A percentile compares a stretch with the other conserved stretches of the same genome.
Conservation (phyloP, 1,140 invertebrate genomes). For the Sitophilus oryzae region DNA sequence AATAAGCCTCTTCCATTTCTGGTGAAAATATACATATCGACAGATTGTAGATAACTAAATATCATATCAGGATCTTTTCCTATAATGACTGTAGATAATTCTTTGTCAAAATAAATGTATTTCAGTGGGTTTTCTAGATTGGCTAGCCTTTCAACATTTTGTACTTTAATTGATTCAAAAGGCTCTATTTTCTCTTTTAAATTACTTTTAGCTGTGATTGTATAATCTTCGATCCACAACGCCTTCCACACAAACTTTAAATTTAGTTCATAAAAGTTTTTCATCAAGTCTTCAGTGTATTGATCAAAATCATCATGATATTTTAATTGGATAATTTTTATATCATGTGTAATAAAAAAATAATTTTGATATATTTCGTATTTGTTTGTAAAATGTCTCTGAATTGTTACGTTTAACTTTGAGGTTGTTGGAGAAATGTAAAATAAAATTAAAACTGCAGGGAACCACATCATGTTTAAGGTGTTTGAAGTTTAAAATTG, state of each 20-base stretch:
- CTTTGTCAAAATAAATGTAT: neutral
- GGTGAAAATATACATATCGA: neutral
- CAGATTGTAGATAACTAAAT: neutral
- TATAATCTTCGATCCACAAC: neutral
- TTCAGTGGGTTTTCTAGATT: too few relatives aligned
- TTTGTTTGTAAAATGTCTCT: neutral
- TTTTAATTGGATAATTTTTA: neutral
- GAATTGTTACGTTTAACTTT: too few relatives aligned
- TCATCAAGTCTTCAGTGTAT: neutral
- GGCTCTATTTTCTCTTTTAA: neutral
- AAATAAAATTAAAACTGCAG: too few relatives aligned
- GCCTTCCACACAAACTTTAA: neutral
- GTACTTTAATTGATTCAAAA: neutral
- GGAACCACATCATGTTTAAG: too few relatives aligned
- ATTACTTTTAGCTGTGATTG: neutral
- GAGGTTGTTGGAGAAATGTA: too few relatives aligned
- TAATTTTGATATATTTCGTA: constrained; percentile 1
- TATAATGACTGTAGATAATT: neutral
- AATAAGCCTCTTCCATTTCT: neutral
- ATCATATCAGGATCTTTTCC: constrained; percentile 11
- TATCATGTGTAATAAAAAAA: neutral
- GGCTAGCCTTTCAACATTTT: too few relatives aligned
- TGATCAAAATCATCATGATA: neutral
- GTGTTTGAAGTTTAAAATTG: too few relatives aligned
- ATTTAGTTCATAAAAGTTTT: constrained; percentile 6